These are phyloP conservation scores for Encarsia formosa DNA, from an alignment of 2,888 invertebrate species.

Conservation along the genomic window DNA sequence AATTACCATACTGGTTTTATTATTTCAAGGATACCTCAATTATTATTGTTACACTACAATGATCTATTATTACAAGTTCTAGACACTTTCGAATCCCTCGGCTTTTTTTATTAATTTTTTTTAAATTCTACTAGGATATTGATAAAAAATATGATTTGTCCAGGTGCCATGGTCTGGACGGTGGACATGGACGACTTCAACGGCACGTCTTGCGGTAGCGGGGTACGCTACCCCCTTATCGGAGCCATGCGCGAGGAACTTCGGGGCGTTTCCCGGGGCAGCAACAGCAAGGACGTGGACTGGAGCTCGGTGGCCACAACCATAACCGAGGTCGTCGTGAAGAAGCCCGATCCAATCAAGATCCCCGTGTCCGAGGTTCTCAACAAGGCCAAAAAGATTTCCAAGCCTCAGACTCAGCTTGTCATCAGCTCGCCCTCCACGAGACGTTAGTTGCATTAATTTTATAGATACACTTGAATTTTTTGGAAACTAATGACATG, in stretches of 20 bases:
- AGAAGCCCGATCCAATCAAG: conserved; percentile 73
- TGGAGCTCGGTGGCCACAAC: conserved; percentile 76
- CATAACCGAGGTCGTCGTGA: conserved; percentile 56
- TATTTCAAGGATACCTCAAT: too few relatives aligned
- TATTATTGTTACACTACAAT: too few relatives aligned
- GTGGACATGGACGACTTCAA: conserved; percentile 93
- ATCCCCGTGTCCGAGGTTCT: conserved; percentile 72
- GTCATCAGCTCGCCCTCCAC: conserved; percentile 52
- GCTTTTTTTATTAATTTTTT: background rate
- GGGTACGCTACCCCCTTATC: conserved; percentile 84
- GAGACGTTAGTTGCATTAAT: too few relatives aligned
- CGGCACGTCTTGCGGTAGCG: conserved; percentile 76
- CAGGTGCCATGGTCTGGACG: conserved; percentile 87
- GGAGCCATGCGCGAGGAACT: conserved; percentile 90
- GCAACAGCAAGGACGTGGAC: conserved; percentile 79
- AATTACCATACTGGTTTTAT: too few relatives aligned
- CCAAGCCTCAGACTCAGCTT: conserved; percentile 60
- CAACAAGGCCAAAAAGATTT: conserved; percentile 53
- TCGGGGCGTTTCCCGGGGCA: conserved; percentile 76
- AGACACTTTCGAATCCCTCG: too few relatives aligned
- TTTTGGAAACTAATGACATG: too few relatives aligned
- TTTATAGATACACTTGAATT: too few relatives aligned
- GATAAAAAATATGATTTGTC: too few relatives aligned
- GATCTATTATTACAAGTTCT: too few relatives aligned
- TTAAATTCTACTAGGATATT: background rate